These are phyloP conservation scores for Calameuta filiformis DNA, from an alignment of 2,888 invertebrate species.

Conservation along the genomic window DNA sequence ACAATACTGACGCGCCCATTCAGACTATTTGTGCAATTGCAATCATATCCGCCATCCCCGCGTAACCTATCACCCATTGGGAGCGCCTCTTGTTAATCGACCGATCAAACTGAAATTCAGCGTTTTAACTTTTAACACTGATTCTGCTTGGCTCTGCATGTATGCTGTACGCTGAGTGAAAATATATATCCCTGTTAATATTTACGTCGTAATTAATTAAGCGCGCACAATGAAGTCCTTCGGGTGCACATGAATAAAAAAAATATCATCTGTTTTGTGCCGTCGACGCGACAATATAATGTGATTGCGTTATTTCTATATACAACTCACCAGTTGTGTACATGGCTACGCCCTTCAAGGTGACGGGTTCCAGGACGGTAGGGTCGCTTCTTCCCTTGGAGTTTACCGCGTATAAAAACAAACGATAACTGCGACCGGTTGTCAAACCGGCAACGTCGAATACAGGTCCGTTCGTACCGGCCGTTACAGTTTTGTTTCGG, in stretches of 20 bases:
- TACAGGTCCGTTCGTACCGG: constrained; percentile 73
- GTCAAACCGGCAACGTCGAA: constrained; percentile 78
- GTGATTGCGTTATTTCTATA: too few species aligned
- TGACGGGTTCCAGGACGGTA: constrained; percentile 84
- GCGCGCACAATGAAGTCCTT: too few species aligned
- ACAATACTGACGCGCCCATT: constrained; percentile 56
- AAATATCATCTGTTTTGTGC: too few species aligned
- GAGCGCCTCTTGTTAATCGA: constrained; percentile 31
- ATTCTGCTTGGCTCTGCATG: too few species aligned
- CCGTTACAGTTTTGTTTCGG: constrained; percentile 68
- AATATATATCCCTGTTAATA: too few species aligned
- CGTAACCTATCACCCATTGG: constrained; percentile 7
- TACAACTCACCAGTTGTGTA: constrained; percentile 77
- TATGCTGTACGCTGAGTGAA: too few species aligned
- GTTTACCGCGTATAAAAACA: constrained; percentile 87
- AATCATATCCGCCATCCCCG: constrained; percentile 46
- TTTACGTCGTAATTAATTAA: too few species aligned
- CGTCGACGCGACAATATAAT: too few species aligned
- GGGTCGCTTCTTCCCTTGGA: constrained; percentile 89
- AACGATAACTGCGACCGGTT: constrained; percentile 81
- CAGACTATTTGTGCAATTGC: constrained; percentile 55
- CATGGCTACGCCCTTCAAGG: constrained; percentile 87
- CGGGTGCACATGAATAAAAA: too few species aligned
- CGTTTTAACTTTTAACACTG: constrained; percentile 17
- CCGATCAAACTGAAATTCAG: constrained; percentile 30